phyloP scores from a whole-genome alignment of 2,113 vertebrate species.

The Oxyruncus cristatus region DNA sequence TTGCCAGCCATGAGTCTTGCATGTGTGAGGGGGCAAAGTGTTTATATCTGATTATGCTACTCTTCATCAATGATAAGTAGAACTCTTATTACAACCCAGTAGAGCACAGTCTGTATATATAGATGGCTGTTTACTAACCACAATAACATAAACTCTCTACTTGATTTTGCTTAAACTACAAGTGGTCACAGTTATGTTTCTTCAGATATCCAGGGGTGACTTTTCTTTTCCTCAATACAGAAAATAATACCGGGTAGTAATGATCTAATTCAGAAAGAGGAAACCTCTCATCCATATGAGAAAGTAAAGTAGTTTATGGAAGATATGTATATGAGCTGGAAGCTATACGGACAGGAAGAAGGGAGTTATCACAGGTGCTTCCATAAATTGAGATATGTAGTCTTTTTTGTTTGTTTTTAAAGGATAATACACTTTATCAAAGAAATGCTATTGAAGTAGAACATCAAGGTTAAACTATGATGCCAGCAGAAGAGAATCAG shows the following conservation, averaged over 20 bases:
- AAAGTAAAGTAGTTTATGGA: background rate
- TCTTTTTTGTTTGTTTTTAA: background rate
- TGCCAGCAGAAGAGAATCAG: background rate
- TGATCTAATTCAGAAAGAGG: background rate
- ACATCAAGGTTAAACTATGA: background rate
- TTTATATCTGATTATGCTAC: background rate
- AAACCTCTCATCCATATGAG: background rate
- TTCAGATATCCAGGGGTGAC: background rate
- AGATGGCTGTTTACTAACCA: background rate
- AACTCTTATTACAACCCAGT: background rate
- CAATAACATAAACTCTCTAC: background rate
- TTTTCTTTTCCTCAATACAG: background rate
- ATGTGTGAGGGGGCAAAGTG: background rate
- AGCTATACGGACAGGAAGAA: fast-evolving
- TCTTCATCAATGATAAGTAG: background rate
- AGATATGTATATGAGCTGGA: background rate
- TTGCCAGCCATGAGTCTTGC: background rate
- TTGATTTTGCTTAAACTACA: background rate
- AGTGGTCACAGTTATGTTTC: background rate
- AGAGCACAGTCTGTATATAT: background rate
- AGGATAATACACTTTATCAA: background rate
- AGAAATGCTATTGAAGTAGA: background rate
- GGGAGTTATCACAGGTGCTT: background rate
- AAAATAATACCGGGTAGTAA: background rate
- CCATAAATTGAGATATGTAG: background rate